Conservation (phyloP, 1,140 invertebrate genomes). For the Heliconius nattereri region DNA sequence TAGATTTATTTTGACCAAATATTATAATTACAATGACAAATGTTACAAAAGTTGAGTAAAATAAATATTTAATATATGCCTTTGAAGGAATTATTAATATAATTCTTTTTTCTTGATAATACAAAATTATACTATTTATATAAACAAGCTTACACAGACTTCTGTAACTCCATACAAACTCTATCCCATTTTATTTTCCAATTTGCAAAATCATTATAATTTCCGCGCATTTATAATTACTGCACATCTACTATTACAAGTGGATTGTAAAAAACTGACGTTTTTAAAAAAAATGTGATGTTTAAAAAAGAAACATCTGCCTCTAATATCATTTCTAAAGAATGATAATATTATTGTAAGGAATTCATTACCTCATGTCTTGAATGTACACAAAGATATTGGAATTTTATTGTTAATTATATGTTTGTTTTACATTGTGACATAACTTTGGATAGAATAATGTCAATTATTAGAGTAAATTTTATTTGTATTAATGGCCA, state of each 20-base stretch:
- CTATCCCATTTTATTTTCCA: slow-evolving; percentile 65
- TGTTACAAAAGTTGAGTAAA: too few species aligned
- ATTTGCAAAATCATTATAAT: slow-evolving; percentile 53
- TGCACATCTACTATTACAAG: slow-evolving; percentile 21
- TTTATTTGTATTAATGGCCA: not conserved
- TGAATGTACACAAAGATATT: slow-evolving; percentile 1
- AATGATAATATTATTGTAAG: slow-evolving; percentile 48
- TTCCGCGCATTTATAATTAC: slow-evolving; percentile 49
- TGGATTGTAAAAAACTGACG: slow-evolving; percentile 12
- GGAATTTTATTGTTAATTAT: slow-evolving; percentile 5
- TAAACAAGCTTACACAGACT: slow-evolving; percentile 50
- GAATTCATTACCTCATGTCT: slow-evolving; percentile 45
- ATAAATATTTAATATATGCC: too few species aligned
- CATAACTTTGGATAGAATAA: not conserved
- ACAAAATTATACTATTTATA: too few species aligned
- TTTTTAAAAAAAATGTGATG: slow-evolving; percentile 9
- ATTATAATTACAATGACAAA: too few species aligned
- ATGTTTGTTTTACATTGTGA: not conserved
- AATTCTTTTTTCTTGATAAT: too few species aligned
- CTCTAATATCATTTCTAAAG: slow-evolving; percentile 30
- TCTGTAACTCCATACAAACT: slow-evolving; percentile 54
- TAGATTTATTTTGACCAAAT: too few species aligned
- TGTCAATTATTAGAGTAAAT: not conserved
- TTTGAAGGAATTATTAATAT: too few species aligned
- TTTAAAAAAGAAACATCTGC: slow-evolving; percentile 16